Percentiles rank a stretch among this genome's conserved stretches.
Evolutionary conservation across 2,113 vertebrate genomes (phyloP).

Genomic region (Nothocercus julius): DNA sequence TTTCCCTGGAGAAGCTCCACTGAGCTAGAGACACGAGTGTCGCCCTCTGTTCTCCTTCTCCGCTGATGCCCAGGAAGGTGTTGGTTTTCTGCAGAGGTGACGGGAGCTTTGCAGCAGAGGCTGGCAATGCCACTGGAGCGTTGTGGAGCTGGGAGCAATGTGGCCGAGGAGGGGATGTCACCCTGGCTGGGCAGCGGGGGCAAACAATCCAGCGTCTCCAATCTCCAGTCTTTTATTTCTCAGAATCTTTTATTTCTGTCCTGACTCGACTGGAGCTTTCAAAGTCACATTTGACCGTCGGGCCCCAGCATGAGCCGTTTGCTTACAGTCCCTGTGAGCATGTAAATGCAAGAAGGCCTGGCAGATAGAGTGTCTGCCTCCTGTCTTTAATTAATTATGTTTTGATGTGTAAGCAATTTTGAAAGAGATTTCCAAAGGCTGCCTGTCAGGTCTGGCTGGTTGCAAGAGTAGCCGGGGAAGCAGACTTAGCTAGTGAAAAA

Average conservation of each 20-base stretch:
- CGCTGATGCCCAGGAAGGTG: neutral
- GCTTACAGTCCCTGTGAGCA: neutral
- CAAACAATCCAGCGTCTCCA: no score
- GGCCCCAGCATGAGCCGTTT: neutral
- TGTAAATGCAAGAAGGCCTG: neutral
- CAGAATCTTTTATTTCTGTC: neutral
- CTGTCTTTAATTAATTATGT: neutral
- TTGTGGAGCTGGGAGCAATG: neutral
- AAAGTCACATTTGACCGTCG: neutral
- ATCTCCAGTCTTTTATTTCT: neutral
- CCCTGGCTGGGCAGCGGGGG: no score
- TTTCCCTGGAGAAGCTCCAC: neutral
- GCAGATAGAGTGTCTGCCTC: neutral
- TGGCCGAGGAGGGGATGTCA: neutral
- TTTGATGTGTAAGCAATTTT: neutral
- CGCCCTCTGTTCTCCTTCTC: neutral
- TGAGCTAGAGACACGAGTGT: neutral
- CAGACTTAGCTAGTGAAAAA: neutral
- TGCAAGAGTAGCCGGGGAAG: neutral
- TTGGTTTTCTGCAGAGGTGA: neutral
- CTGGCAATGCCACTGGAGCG: neutral
- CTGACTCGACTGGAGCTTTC: neutral
- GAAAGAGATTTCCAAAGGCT: neutral
- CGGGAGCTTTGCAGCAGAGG: neutral
- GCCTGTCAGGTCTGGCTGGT: neutral